Conservation (phyloP, 2,113 vertebrate species). For the Chaetodon auriga region DNA sequence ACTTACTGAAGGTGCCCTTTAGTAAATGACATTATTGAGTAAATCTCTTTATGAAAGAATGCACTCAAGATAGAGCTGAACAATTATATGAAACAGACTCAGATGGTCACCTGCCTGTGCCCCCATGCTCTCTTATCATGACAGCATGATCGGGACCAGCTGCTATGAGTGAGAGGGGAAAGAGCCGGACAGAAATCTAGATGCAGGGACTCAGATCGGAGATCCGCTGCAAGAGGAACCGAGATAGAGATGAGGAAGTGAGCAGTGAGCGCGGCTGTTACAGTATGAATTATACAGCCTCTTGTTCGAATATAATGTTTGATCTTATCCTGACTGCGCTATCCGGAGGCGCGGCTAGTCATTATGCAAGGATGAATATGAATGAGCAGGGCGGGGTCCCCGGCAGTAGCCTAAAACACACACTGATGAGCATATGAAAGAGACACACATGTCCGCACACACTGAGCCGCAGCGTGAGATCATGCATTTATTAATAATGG, state of each 20-base stretch:
- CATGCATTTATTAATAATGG: conserved; percentile 83
- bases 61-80: conserved; percentile 11
- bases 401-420: conserved; percentile 65
- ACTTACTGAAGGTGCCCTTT: conserved; percentile 56
- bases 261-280: conserved; percentile 39
- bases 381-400: conserved; percentile 76
- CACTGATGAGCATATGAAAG: conserved; percentile 76
- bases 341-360: conserved; percentile 72
- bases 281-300: conserved; percentile 71
- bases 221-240: conserved; percentile 30
- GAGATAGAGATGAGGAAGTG: conserved; percentile 51
- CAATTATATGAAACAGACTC: conserved; percentile 45
- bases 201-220: conserved; percentile 20
- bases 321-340: conserved; percentile 74
- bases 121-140: conserved; percentile 32
- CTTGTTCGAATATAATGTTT: conserved; percentile 77
- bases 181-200: conserved; percentile 30
- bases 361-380: conserved; percentile 79
- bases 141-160: conserved; percentile 35
- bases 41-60: conserved; percentile 31
- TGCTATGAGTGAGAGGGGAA: not conserved
- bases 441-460: conserved; percentile 46
- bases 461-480: conserved; percentile 67
- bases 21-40: conserved; percentile 38
- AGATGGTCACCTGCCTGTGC: conserved; percentile 42